phyloP scores from a whole-genome alignment of 2,888 invertebrate genomes.

The Troides aeacus region DNA sequence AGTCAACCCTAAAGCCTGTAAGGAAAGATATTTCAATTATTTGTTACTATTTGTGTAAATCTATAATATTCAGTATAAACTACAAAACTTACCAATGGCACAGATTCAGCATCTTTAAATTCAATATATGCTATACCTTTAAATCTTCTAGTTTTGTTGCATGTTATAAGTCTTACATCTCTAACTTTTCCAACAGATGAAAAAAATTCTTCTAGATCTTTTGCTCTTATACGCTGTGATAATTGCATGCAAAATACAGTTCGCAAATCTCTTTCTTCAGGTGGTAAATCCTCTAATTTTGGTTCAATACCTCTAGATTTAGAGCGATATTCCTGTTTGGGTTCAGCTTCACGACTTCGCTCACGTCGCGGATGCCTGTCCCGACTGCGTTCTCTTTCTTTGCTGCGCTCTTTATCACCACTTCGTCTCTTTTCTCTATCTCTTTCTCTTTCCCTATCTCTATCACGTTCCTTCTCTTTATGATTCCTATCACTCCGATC shows the following conservation, averaged over 20 bases:
- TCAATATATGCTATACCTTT: slow-evolving; percentile 99
- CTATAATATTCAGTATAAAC: slow-evolving; percentile 32
- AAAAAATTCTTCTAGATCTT: slow-evolving; percentile 99
- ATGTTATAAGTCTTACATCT: slow-evolving; percentile 98
- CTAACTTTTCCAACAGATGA: slow-evolving; percentile 98
- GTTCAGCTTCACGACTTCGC: slow-evolving; percentile 58
- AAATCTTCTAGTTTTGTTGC: slow-evolving; percentile 98
- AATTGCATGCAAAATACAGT: slow-evolving; percentile 99
- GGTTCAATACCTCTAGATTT: slow-evolving; percentile 78
- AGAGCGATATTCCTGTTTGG: slow-evolving; percentile 61
- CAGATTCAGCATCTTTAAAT: slow-evolving; percentile 98
- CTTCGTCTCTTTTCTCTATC: slow-evolving; percentile 53
- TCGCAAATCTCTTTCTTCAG: slow-evolving; percentile 98
- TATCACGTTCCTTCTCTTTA: slow-evolving; percentile 53
- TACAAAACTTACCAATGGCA: slow-evolving; percentile 87
- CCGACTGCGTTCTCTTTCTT: slow-evolving; percentile 50
- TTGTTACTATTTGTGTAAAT: not conserved
- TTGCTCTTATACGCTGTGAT: slow-evolving; percentile 94
- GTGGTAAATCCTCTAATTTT: slow-evolving; percentile 88
- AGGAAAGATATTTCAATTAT: slow-evolving; percentile 36
- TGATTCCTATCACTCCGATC: slow-evolving; percentile 41
- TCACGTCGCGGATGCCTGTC: slow-evolving; percentile 57
- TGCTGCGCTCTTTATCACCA: slow-evolving; percentile 46
- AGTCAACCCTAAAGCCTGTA: slow-evolving; percentile 94
- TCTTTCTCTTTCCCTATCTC: slow-evolving; percentile 47